A percentile compares a stretch with the other conserved stretches of the same genome.
Evolutionary conservation across 37 sponge, comb jelly and placozoan genomes (phyloP).

Genomic region (Diacarnus erythraeanus): DNA sequence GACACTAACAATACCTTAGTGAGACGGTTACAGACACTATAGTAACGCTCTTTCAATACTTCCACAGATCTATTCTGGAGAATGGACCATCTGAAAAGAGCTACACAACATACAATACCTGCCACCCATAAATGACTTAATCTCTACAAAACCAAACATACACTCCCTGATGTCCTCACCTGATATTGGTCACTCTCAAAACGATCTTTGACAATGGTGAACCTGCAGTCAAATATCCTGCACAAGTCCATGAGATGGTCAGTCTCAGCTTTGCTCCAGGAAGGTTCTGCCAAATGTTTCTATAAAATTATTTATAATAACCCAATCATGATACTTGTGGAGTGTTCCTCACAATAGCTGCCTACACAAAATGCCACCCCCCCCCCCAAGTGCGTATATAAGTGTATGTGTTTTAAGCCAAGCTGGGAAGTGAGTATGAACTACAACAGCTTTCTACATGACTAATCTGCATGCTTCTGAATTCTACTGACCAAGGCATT

Average conservation of each 20-base stretch:
- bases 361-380: no score
- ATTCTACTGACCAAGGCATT: no score
- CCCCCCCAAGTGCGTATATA: no score
- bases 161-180: conserved; percentile 16
- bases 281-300: conserved; percentile 40
- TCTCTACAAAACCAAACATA: not conserved
- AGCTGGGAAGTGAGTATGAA: no score
- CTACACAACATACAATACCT: not conserved
- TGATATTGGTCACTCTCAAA: conserved; percentile 46
- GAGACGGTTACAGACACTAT: conserved; percentile 84
- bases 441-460: not conserved
- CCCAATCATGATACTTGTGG: no score
- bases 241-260: conserved; percentile 86
- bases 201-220: conserved; percentile 71
- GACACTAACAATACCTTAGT: conserved; percentile 26
- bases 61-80: conserved; percentile 72
- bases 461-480: no score
- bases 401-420: no score
- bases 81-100: not conserved
- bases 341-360: no score
- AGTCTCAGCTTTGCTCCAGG: conserved; percentile 87
- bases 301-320: no score
- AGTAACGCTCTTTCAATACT: conserved; percentile 92
- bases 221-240: conserved; percentile 75
- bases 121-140: not conserved